These are phyloP conservation scores for Rhagium mordax DNA, from an alignment of 2,888 invertebrate species.

Conservation along the genomic window DNA sequence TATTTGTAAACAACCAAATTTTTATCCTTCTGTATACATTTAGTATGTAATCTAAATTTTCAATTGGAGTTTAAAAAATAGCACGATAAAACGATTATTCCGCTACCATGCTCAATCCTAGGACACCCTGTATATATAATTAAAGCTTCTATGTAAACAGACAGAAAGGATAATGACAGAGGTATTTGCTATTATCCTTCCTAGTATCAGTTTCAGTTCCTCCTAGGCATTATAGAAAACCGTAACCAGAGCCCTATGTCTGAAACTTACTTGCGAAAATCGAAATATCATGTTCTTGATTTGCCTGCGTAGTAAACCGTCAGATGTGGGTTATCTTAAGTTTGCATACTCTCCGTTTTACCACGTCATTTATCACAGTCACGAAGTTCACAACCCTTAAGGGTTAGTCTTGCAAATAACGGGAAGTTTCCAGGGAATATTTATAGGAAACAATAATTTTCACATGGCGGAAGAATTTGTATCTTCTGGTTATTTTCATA, in stretches of 20 bases:
- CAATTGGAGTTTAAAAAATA: too few relatives aligned
- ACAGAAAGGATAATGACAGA: background rate
- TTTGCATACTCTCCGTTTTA: conserved; percentile 58
- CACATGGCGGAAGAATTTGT: conserved; percentile 45
- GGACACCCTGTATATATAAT: background rate
- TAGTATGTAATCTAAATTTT: too few relatives aligned
- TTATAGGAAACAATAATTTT: conserved; percentile 51
- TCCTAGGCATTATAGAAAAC: conserved; percentile 6
- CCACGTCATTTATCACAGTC: conserved; percentile 58
- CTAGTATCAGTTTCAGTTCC: background rate
- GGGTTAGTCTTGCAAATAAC: conserved; percentile 42
- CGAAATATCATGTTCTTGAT: conserved; percentile 32
- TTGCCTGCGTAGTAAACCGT: conserved; percentile 29
- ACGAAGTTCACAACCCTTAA: conserved; percentile 41
- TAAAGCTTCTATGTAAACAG: background rate
- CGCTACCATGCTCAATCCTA: too few relatives aligned
- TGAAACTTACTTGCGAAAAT: conserved; percentile 7
- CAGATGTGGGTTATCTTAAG: conserved; percentile 54
- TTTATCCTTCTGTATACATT: too few relatives aligned
- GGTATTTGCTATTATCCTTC: background rate
- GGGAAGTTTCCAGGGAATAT: conserved; percentile 44
- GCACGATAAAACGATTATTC: too few relatives aligned
- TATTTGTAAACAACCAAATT: too few relatives aligned
- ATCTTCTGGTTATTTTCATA: conserved; percentile 40
- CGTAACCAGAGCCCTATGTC: conserved; percentile 3